phyloP scores from a whole-genome alignment of 2,113 vertebrate genomes.

The Mellivora capensis region DNA sequence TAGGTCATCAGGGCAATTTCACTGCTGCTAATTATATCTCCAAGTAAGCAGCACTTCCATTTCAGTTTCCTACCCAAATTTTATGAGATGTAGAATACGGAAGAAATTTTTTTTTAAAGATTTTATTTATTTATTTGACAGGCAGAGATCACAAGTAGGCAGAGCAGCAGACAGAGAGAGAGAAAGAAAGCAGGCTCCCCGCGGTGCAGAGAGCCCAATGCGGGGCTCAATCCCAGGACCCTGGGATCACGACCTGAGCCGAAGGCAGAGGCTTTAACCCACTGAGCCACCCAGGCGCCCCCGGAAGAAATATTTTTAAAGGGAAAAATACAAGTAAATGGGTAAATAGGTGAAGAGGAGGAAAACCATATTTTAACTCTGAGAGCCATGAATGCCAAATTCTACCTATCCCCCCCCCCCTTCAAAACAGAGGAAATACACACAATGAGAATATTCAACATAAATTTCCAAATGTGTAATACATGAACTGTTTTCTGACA shows the following conservation, averaged over 20 bases:
- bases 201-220: too few species aligned
- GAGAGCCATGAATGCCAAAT: not conserved
- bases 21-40: conserved; percentile 46
- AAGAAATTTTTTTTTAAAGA: conserved; percentile 37
- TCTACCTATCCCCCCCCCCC: not conserved
- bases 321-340: not conserved
- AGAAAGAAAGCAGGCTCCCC: too few species aligned
- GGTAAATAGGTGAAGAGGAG: not conserved
- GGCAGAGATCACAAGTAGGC: too few species aligned
- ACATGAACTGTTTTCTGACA: not conserved
- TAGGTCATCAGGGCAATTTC: conserved; percentile 61
- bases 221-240: too few species aligned
- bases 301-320: conserved; percentile 30
- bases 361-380: not conserved
- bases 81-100: not conserved
- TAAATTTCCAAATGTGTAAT: not conserved
- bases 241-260: too few species aligned
- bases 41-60: not conserved
- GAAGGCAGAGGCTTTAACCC: too few species aligned
- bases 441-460: not conserved
- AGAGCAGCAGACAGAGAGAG: too few species aligned
- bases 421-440: not conserved
- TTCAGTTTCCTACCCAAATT: conserved; percentile 8
- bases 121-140: too few species aligned
- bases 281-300: too few species aligned